phyloP scores from a whole-genome alignment of 2,113 vertebrate genomes.

The Dinomys branickii region DNA sequence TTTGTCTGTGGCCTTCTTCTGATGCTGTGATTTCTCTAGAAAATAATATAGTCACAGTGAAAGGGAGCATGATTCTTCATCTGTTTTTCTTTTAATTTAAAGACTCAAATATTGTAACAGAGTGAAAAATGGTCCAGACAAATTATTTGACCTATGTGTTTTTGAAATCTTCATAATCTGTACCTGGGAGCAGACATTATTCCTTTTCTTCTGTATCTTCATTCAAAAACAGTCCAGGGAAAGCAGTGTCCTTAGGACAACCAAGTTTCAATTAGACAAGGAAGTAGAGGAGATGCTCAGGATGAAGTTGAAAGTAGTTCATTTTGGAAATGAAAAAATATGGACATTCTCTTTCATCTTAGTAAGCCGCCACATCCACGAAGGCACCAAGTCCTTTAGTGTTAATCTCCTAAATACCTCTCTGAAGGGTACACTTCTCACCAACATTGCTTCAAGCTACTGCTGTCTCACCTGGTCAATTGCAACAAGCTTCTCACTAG shows the following conservation, averaged over 20 bases:
- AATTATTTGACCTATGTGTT: neutral
- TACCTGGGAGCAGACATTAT: neutral
- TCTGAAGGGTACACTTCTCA: neutral
- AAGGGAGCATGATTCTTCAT: neutral
- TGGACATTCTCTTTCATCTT: neutral
- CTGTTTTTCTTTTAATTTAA: neutral
- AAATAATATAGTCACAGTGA: slow-evolving; percentile 9
- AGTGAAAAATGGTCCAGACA: slow-evolving; percentile 12
- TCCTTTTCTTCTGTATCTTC: neutral
- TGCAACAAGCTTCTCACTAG: neutral
- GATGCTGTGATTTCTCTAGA: neutral
- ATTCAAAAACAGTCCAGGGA: neutral
- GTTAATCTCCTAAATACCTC: neutral
- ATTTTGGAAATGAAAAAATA: neutral
- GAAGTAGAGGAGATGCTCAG: neutral
- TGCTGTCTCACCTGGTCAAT: neutral
- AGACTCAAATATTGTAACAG: neutral
- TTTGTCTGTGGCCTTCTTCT: neutral
- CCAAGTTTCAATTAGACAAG: slow-evolving; percentile 4
- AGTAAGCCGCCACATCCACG: neutral
- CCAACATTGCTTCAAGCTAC: neutral
- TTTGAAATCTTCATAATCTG: neutral
- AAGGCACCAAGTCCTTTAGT: neutral
- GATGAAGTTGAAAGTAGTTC: neutral
- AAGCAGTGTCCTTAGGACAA: neutral